phyloP scores from a whole-genome alignment of 2,113 vertebrate genomes.

The Meriones unguiculatus region DNA sequence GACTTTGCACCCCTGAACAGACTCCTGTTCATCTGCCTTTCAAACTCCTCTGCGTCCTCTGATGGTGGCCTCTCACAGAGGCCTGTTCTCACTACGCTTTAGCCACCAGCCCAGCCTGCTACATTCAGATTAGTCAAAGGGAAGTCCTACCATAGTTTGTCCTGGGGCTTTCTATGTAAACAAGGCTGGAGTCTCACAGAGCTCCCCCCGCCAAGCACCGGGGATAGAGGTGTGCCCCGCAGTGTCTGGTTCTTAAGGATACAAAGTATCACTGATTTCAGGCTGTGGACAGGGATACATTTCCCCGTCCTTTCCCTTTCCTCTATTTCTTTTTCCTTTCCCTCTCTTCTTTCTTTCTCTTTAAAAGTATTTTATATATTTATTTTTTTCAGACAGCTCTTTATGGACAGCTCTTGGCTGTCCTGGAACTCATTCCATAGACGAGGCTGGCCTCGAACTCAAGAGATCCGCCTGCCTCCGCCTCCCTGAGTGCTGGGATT shows the following conservation, averaged over 20 bases:
- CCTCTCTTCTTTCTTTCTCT: background rate
- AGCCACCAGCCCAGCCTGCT: background rate
- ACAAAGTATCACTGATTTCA: background rate
- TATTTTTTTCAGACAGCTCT: background rate
- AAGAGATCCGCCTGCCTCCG: background rate
- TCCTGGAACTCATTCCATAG: background rate
- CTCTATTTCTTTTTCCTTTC: background rate
- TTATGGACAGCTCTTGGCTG: background rate
- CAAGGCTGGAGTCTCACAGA: background rate
- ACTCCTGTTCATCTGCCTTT: background rate
- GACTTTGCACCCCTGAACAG: slow-evolving; percentile 5
- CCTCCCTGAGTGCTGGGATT: background rate
- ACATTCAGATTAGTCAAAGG: background rate
- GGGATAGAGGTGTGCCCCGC: background rate
- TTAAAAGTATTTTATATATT: background rate
- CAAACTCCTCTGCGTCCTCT: background rate
- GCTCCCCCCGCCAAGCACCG: background rate
- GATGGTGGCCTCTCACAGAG: background rate
- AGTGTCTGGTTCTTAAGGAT: background rate
- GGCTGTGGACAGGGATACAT: background rate
- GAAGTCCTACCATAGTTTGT: background rate
- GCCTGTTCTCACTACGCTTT: background rate
- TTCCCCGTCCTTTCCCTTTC: background rate
- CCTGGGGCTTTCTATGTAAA: background rate
- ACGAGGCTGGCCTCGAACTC: background rate